Percentiles rank a stretch among this genome's conserved stretches.
Evolutionary conservation across 2,113 vertebrate genomes (phyloP).

Genomic region (Protobothrops flavoviridis): DNA sequence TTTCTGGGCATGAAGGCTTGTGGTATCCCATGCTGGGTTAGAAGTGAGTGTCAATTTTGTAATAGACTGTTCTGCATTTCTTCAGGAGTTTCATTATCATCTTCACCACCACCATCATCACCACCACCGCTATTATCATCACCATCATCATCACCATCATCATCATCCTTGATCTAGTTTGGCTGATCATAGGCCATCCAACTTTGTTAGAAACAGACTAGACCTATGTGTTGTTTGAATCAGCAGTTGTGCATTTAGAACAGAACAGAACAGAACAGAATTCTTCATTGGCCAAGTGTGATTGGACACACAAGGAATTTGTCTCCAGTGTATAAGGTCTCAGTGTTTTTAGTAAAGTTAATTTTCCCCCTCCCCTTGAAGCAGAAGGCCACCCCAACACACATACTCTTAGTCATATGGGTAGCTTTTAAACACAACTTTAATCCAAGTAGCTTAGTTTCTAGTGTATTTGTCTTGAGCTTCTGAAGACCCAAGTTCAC

Average conservation of each 20-base stretch:
- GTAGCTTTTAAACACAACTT: not conserved
- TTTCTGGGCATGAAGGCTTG: too few relatives aligned
- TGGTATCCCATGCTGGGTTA: not conserved
- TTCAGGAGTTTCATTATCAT: not conserved
- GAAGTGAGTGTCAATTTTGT: not conserved
- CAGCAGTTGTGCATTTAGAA: not conserved
- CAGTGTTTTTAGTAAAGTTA: not conserved
- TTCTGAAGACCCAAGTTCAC: not conserved
- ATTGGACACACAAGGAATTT: not conserved
- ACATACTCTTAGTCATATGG: not conserved
- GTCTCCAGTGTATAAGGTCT: not conserved
- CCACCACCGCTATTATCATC: not conserved
- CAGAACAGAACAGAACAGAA: too few relatives aligned
- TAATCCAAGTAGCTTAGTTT: not conserved
- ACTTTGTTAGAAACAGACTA: not conserved
- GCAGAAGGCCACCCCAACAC: not conserved
- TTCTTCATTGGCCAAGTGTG: not conserved
- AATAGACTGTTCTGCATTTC: not conserved
- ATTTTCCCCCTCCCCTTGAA: not conserved
- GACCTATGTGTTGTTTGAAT: not conserved
- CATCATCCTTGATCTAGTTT: not conserved
- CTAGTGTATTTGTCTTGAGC: too few relatives aligned
- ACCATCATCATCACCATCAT: not conserved
- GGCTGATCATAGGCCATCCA: not conserved
- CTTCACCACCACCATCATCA: not conserved